A percentile compares a stretch with the other conserved stretches of the same genome.
Conservation (phyloP, 2,797 vertebrate genomes). For the Luscinia luscinia region DNA sequence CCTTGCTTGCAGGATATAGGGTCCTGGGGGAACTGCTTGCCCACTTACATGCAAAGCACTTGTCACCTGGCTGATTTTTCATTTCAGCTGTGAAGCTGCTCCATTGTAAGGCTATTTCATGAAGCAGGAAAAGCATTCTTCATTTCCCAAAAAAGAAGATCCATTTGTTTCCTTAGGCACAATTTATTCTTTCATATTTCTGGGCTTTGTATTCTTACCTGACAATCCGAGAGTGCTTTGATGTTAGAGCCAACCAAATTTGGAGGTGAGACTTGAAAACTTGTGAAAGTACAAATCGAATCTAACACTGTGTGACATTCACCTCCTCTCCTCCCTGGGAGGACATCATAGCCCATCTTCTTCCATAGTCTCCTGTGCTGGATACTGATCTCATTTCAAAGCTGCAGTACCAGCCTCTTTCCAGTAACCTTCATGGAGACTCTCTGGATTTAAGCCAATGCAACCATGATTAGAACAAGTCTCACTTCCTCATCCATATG, state of each 20-base stretch:
- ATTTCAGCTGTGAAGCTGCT: constrained; percentile 26
- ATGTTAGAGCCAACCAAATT: constrained; percentile 2
- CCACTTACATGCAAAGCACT: background rate
- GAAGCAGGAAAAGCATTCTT: background rate
- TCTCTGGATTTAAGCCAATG: background rate
- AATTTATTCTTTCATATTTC: constrained; percentile 40
- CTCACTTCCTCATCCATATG: background rate
- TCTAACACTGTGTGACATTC: background rate
- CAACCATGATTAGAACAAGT: background rate
- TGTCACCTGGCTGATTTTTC: constrained; percentile 43
- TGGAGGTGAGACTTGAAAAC: background rate
- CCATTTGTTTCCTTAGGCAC: constrained; percentile 41
- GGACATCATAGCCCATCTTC: background rate
- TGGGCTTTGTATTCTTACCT: constrained; percentile 40
- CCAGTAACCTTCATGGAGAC: background rate
- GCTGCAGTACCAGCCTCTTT: background rate
- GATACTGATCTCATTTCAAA: constrained; percentile 14
- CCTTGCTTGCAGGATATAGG: background rate
- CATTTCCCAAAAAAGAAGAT: constrained; percentile 20
- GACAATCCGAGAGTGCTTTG: constrained; percentile 29
- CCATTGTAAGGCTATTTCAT: constrained; percentile 40
- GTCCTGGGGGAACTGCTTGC: background rate
- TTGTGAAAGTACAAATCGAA: constrained; percentile 3
- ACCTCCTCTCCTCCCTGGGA: background rate
- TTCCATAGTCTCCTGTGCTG: background rate